Evolutionary conservation across 1,140 invertebrate species (phyloP).

Genomic region (Bactericera cockerelli): DNA sequence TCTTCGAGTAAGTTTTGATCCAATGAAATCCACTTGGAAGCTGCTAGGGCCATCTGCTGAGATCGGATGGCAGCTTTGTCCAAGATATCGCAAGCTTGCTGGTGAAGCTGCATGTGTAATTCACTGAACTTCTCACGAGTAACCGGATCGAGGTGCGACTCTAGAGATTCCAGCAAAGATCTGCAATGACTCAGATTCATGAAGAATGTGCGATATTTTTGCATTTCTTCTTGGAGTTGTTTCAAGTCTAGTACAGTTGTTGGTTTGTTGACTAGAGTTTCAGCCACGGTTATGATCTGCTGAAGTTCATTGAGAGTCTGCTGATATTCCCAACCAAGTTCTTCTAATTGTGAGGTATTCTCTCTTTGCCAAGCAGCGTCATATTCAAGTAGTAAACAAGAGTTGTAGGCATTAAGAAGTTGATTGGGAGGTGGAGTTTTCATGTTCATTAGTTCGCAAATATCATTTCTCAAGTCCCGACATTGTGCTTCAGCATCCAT

Average conservation of each 20-base stretch:
- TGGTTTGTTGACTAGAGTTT: conserved; percentile 10
- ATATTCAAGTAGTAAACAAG: not conserved
- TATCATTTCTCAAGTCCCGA: not conserved
- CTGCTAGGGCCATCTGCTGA: conserved; percentile 63
- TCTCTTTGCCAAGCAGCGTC: not conserved
- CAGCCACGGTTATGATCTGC: not conserved
- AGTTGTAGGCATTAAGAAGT: conserved; percentile 3
- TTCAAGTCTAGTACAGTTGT: not conserved
- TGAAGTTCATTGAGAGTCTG: not conserved
- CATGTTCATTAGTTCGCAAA: conserved; percentile 1
- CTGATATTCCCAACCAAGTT: not conserved
- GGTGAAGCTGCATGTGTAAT: conserved; percentile 58
- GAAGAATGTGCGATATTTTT: conserved; percentile 76
- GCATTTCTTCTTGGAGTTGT: conserved; percentile 49
- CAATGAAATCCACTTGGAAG: conserved; percentile 61
- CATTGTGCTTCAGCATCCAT: not conserved
- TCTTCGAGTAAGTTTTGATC: conserved; percentile 69
- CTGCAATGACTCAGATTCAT: conserved; percentile 70
- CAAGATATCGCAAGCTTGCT: conserved; percentile 50
- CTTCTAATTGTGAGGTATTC: not conserved
- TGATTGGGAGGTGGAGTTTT: not conserved
- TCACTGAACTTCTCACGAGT: conserved; percentile 53
- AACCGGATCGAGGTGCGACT: conserved; percentile 62
- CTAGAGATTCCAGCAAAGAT: conserved; percentile 65
- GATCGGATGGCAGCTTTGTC: conserved; percentile 60